These are phyloP conservation scores for Ornithorhynchus anatinus DNA, from an alignment of 2,113 vertebrate species.

Conservation along the genomic window DNA sequence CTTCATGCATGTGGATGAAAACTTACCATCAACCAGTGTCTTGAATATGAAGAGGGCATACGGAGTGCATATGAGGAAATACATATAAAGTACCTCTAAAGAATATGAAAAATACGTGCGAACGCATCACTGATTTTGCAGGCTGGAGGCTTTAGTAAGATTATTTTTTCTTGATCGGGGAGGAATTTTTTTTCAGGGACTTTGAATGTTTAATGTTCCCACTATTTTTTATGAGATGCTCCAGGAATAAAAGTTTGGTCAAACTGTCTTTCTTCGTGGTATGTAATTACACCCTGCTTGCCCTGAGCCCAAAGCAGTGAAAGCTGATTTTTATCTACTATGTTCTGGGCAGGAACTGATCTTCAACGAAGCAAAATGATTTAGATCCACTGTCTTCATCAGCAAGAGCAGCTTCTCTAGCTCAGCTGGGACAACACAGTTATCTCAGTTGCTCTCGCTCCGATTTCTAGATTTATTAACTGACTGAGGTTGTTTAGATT, in stretches of 20 bases:
- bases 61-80: too few relatives aligned
- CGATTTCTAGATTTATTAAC: background rate
- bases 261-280: background rate
- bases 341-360: background rate
- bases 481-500: background rate
- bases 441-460: background rate
- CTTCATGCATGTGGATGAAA: too few relatives aligned
- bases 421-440: background rate
- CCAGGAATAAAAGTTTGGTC: background rate
- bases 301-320: fast-evolving
- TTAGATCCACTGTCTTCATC: background rate
- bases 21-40: too few relatives aligned
- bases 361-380: background rate
- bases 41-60: too few relatives aligned
- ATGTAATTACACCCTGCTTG: background rate
- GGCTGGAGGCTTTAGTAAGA: too few relatives aligned
- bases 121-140: too few relatives aligned
- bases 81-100: too few relatives aligned
- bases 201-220: too few relatives aligned
- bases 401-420: background rate
- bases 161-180: too few relatives aligned
- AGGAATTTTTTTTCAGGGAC: too few relatives aligned
- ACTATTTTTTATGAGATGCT: fast-evolving
- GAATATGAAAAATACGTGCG: too few relatives aligned
- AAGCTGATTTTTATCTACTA: background rate